These are phyloP conservation scores for Brachycybe producta DNA, from an alignment of 2,888 invertebrate genomes.

Conservation along the genomic window DNA sequence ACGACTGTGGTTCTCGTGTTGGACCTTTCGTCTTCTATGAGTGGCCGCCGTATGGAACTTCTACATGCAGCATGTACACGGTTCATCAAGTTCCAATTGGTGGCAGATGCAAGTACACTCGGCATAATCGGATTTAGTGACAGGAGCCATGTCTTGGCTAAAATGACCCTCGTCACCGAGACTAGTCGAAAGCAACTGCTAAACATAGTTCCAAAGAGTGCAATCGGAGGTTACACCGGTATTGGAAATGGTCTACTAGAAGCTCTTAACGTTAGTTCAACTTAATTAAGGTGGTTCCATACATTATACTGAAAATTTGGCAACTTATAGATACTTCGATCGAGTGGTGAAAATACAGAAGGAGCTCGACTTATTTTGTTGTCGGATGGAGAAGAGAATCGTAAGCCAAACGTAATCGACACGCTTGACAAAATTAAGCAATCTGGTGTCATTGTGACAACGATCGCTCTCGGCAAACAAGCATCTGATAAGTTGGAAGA, in stretches of 20 bases:
- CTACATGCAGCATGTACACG: conserved; percentile 24
- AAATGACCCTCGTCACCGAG: conserved; percentile 4
- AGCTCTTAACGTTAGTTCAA: conserved; percentile 8
- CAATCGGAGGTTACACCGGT: conserved; percentile 10
- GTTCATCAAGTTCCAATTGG: conserved; percentile 24
- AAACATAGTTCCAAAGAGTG: background rate
- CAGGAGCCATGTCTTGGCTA: background rate
- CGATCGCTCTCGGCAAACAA: conserved; percentile 18
- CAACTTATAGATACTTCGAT: conserved; percentile 9
- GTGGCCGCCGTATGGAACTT: conserved; percentile 21
- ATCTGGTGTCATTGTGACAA: conserved; percentile 17
- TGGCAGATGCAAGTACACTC: conserved; percentile 23
- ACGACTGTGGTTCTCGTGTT: conserved; percentile 23
- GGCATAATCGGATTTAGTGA: conserved; percentile 25
- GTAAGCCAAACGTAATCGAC: conserved; percentile 13
- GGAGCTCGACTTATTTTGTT: conserved; percentile 17
- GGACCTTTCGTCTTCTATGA: conserved; percentile 26
- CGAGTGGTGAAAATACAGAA: conserved; percentile 14
- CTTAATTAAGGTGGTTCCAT: too few species aligned
- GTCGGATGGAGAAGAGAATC: conserved; percentile 21
- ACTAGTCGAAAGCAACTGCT: background rate
- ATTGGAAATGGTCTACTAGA: conserved; percentile 12
- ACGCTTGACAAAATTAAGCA: conserved; percentile 12
- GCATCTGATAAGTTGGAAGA: conserved; percentile 20
- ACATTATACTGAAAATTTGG: background rate